phyloP scores from a whole-genome alignment of 53 echinoderm and acorn worm species.

The Paracentrotus lividus region DNA sequence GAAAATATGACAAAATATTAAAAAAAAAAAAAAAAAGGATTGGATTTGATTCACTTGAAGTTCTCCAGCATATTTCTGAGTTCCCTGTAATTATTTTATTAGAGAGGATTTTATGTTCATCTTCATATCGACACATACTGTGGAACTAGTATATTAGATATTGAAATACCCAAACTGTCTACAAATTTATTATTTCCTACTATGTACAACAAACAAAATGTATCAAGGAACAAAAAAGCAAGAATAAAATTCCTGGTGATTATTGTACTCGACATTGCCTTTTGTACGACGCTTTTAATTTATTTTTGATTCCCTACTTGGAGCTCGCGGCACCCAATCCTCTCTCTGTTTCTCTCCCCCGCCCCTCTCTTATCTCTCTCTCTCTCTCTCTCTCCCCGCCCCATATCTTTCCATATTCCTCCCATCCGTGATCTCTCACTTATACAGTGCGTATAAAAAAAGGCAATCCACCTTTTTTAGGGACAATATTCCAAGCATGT shows the following conservation, averaged over 20 bases:
- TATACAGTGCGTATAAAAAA: no score
- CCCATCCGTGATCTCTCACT: not conserved
- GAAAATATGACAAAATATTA: no score
- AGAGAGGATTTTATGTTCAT: no score
- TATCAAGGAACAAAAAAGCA: not conserved
- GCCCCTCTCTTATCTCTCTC: not conserved
- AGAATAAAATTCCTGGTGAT: not conserved
- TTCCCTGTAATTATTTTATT: not conserved
- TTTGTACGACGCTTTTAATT: not conserved
- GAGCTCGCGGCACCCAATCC: not conserved
- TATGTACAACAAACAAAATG: no score
- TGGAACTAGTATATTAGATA: no score
- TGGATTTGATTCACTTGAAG: no score
- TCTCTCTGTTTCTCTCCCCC: not conserved
- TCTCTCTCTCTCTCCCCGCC: not conserved
- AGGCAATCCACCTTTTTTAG: no score
- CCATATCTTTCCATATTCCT: not conserved
- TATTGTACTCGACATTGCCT: not conserved
- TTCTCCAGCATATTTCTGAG: not conserved
- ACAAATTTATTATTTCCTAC: no score
- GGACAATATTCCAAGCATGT: no score
- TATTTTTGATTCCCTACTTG: not conserved
- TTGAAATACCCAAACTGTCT: no score
- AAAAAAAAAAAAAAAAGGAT: no score
- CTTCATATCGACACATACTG: no score